Evolutionary conservation across 2,797 vertebrate genomes (phyloP).

Genomic region (Lepidocolaptes lacrymiger): DNA sequence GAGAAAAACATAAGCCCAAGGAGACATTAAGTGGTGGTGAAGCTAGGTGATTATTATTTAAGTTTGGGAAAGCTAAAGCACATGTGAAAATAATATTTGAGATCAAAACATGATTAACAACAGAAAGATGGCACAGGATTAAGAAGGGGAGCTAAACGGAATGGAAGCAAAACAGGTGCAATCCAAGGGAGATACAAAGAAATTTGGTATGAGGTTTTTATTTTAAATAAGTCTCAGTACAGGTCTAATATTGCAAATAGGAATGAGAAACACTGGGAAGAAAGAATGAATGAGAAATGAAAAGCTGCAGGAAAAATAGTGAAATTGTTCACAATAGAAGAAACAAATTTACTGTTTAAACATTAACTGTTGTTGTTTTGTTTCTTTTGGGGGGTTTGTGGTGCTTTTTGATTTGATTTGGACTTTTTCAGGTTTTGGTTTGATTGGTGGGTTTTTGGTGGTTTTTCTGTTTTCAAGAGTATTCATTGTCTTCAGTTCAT

Average conservation of each 20-base stretch:
- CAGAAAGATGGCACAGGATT: not conserved
- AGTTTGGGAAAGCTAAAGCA: not conserved
- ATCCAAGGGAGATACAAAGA: not conserved
- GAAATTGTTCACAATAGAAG: not conserved
- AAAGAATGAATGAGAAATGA: not conserved
- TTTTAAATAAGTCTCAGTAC: not conserved
- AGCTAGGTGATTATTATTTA: not conserved
- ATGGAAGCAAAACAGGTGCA: not conserved
- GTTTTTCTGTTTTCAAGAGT: too few relatives aligned
- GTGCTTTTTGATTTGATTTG: not conserved
- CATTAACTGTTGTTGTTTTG: not conserved
- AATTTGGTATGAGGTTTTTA: not conserved
- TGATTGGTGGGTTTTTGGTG: fast-evolving
- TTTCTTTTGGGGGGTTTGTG: not conserved
- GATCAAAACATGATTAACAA: not conserved
- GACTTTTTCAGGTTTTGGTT: not conserved
- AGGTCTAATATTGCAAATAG: not conserved
- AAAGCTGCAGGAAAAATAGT: not conserved
- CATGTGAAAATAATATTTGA: not conserved
- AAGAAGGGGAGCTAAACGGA: not conserved
- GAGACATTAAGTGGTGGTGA: not conserved
- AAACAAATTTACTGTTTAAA: not conserved
- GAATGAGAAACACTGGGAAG: not conserved
- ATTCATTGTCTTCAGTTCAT: not conserved
- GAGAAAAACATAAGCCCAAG: not conserved